Percentiles rank a stretch among this genome's conserved stretches.
Conservation (phyloP, 2,113 vertebrate species). For the Ursus arctos region DNA sequence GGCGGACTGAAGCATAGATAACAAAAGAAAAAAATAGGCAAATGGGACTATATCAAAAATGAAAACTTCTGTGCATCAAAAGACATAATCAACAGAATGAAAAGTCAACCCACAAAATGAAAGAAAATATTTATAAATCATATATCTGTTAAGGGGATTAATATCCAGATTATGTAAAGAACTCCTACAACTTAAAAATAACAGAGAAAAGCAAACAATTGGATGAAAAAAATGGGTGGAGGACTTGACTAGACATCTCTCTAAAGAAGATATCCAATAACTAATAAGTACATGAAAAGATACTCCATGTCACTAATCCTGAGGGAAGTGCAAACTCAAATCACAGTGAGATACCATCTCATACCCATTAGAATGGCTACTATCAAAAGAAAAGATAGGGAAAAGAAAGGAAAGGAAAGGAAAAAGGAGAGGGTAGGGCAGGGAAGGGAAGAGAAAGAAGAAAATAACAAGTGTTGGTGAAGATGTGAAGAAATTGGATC, state of each 20-base stretch:
- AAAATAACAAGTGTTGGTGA: background rate
- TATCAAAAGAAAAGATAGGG: background rate
- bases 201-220: background rate
- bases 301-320: background rate
- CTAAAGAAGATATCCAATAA: background rate
- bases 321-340: background rate
- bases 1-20: background rate
- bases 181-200: background rate
- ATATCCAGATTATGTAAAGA: background rate
- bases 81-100: background rate
- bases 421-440: background rate
- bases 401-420: background rate
- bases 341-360: background rate
- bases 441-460: background rate
- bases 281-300: background rate
- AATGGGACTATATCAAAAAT: background rate
- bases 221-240: background rate
- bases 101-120: background rate
- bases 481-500: background rate
- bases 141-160: background rate
- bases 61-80: background rate
- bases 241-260: background rate
- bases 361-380: background rate
- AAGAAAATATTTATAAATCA: background rate
- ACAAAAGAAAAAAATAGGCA: background rate